A percentile compares a stretch with the other conserved stretches of the same genome.
phyloP scores from a whole-genome alignment of 2,888 invertebrate genomes.

The Agrotis exclamationis region DNA sequence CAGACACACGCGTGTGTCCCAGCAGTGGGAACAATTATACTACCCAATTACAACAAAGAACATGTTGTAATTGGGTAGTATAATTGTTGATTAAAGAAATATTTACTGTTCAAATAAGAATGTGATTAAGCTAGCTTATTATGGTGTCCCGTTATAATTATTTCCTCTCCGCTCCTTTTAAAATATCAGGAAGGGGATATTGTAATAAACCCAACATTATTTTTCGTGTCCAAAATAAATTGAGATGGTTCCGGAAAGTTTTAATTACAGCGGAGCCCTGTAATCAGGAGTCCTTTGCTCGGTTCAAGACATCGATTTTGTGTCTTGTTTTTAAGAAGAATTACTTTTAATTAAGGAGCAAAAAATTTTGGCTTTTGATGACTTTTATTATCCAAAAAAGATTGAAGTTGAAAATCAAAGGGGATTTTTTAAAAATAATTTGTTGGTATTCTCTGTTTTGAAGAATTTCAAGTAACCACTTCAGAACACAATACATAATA shows the following conservation, averaged over 20 bases:
- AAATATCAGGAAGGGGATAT: conserved; percentile 17
- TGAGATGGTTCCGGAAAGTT: conserved; percentile 39
- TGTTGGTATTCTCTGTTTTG: no score
- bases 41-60: not conserved
- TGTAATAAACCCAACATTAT: conserved; percentile 27
- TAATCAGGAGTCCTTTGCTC: conserved; percentile 8
- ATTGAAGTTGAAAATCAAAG: no score
- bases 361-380: not conserved
- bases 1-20: no score
- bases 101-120: not conserved
- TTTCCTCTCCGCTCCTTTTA: conserved; percentile 15
- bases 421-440: no score
- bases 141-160: conserved; percentile 20
- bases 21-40: no score
- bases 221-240: conserved; percentile 49
- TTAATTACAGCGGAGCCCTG: conserved; percentile 46
- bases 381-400: not conserved
- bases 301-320: conserved; percentile 8
- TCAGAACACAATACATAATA: no score
- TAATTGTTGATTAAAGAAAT: not conserved
- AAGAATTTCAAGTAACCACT: no score
- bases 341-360: not conserved
- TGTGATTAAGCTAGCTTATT: not conserved
- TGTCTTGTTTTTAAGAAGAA: conserved; percentile 4
- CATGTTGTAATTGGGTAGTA: no score